Evolutionary conservation across 2,888 invertebrate species (phyloP), one percentile per base, ranked within the genome.

Genomic region (Thecocarcelia acutangulata): DNA sequence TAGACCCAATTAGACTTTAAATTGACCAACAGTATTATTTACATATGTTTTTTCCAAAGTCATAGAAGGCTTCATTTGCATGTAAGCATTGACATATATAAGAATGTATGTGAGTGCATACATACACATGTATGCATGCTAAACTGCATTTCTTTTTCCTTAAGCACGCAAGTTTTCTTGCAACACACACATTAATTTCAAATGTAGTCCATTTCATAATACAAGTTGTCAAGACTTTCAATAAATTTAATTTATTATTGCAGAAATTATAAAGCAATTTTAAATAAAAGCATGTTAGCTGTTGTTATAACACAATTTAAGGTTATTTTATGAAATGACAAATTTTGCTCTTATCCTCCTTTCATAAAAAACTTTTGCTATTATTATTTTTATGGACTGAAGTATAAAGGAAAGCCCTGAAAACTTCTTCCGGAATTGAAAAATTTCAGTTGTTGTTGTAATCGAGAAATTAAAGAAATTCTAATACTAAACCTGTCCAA

Each of bases 111-210:
- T 44, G 2, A 1, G 15, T 44, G 11, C 44, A 15, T 44, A 44
- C 3, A 44, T 44, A 15, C 15, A 15, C 15, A 44, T 2, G 6
- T 44, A 15, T 1, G 4, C 11, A 44, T 15, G 9, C 28, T 28
- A 37, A 33, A 11, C 11, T 46, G 9, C 12, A 15, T 44, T 46
- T 28, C 24, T 11, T 13, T 42, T 42, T 52, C 12, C 17, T 13
- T 59, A 66, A 56, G 44, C 68, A 68, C 68, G 68, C 68, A 56
- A 68, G 19, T 42, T 40, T 54, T 48, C 6, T 24, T 28, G 13
- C 12, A 19, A 44, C 19, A 70, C n/a, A 21, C 19, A 19, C 19
- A 17, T 50, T n/a, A 37, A 40, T 48, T 70, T 24, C 48, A n/a
- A n/a, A 21, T 37, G 48, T 70, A 48, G 17, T 59, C 59, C 50